phyloP scores from a whole-genome alignment of 2,888 invertebrate species.

The Lasioglossum lativentre region DNA sequence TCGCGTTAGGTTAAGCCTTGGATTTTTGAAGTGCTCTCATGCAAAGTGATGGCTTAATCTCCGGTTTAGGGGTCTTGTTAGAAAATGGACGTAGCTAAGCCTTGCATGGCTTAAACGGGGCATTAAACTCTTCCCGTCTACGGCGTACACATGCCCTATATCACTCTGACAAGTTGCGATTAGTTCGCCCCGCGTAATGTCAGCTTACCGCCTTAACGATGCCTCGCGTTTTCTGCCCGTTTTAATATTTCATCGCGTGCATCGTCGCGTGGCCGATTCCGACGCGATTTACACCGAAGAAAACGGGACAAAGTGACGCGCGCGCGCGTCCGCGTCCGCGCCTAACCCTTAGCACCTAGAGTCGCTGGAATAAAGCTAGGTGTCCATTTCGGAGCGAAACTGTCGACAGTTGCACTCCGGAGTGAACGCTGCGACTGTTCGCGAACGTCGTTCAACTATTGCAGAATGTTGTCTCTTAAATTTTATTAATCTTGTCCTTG shows the following conservation, averaged over 20 bases:
- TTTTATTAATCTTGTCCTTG: too few species aligned
- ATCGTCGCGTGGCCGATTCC: conserved; percentile 34
- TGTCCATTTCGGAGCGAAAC: background rate
- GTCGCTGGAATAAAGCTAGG: background rate
- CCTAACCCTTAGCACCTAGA: too few species aligned
- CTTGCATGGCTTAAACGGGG: conserved; percentile 72
- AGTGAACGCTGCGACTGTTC: background rate
- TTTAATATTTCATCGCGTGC: conserved; percentile 48
- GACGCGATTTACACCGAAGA: background rate
- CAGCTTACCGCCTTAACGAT: conserved; percentile 46
- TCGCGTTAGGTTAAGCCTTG: conserved; percentile 71
- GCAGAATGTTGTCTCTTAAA: background rate
- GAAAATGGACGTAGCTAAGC: conserved; percentile 76
- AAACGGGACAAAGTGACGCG: background rate
- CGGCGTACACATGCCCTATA: conserved; percentile 59
- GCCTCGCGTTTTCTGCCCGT: conserved; percentile 27
- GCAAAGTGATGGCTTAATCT: conserved; percentile 81
- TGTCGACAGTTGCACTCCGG: background rate
- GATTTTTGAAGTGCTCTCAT: conserved; percentile 79
- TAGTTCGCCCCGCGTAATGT: conserved; percentile 47
- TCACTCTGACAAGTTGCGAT: conserved; percentile 66
- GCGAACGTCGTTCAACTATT: background rate
- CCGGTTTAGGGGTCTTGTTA: conserved; percentile 74
- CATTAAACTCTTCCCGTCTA: conserved; percentile 71
- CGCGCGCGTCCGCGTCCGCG: background rate